Evolutionary conservation across 2,113 vertebrate genomes (phyloP).

Genomic region (Bubo scandiacus): DNA sequence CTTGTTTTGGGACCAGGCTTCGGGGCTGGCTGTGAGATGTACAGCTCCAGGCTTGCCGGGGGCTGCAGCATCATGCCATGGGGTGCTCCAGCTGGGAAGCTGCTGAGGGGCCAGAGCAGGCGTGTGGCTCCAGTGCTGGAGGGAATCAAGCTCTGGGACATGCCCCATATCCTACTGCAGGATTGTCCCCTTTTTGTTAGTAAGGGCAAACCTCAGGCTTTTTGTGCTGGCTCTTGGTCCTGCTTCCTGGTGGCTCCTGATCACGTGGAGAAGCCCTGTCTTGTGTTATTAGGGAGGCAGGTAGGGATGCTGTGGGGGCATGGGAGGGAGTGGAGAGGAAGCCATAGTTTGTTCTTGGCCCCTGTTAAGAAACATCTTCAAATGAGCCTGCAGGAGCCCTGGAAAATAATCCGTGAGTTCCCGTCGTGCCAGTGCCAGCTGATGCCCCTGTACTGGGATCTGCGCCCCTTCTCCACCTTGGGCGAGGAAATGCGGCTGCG

Average conservation of each 20-base stretch:
- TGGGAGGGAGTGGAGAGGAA: not conserved
- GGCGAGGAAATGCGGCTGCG: not conserved
- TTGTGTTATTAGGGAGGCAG: not conserved
- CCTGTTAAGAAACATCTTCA: not conserved
- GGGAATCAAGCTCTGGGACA: not conserved
- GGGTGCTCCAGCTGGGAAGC: not conserved
- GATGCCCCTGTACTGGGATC: not conserved
- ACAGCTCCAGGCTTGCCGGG: not conserved
- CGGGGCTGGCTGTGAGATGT: not conserved
- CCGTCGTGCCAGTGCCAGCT: not conserved
- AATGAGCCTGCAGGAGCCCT: not conserved
- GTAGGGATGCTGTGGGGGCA: not conserved
- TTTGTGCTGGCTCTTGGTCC: not conserved
- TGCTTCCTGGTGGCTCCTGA: not conserved
- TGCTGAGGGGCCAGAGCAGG: not conserved
- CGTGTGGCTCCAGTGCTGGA: not conserved
- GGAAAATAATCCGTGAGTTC: not conserved
- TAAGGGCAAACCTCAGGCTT: not conserved
- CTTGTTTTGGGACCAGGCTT: not conserved
- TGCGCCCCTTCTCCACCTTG: not conserved
- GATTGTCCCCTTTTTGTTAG: not conserved
- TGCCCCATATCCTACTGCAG: not conserved
- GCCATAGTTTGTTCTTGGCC: not conserved
- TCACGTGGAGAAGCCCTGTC: not conserved
- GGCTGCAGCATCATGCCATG: accelerated